These are phyloP conservation scores for Hoplias malabaricus DNA, from an alignment of 2,113 vertebrate genomes.

Conservation along the genomic window DNA sequence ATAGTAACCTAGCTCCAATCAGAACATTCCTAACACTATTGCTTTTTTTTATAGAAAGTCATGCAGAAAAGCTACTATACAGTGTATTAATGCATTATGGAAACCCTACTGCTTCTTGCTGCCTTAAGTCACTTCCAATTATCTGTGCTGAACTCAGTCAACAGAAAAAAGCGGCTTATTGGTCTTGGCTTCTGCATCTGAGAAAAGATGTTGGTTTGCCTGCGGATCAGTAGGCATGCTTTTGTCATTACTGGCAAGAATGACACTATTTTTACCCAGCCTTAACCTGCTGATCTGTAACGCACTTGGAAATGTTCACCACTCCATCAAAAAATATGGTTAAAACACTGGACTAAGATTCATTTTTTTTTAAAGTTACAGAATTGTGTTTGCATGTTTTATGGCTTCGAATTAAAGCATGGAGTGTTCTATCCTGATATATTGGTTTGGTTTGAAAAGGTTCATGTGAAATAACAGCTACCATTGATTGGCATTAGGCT, in stretches of 20 bases:
- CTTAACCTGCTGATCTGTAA: slow-evolving; percentile 43
- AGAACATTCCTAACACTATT: background rate
- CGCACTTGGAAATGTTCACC: slow-evolving; percentile 20
- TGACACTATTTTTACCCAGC: slow-evolving; percentile 54
- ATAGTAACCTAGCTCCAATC: background rate
- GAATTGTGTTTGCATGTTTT: background rate
- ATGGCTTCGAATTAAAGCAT: background rate
- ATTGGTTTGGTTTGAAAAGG: background rate
- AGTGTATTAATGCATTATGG: background rate
- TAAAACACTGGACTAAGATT: background rate
- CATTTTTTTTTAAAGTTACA: background rate
- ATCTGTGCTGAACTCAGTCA: slow-evolving; percentile 43
- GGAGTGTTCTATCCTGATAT: background rate
- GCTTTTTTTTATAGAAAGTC: background rate
- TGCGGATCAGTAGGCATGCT: slow-evolving; percentile 58
- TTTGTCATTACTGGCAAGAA: slow-evolving; percentile 64
- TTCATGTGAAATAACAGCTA: background rate
- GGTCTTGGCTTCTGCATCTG: slow-evolving; percentile 49
- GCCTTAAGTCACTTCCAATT: background rate
- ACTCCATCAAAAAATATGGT: slow-evolving; percentile 2
- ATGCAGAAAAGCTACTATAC: background rate
- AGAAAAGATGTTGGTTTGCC: slow-evolving; percentile 44
- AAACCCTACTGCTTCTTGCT: background rate
- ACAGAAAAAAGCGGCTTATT: slow-evolving; percentile 37
- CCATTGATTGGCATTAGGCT: background rate